Conservation (phyloP, 2,888 invertebrate genomes). For the Geophilus truncorum region DNA sequence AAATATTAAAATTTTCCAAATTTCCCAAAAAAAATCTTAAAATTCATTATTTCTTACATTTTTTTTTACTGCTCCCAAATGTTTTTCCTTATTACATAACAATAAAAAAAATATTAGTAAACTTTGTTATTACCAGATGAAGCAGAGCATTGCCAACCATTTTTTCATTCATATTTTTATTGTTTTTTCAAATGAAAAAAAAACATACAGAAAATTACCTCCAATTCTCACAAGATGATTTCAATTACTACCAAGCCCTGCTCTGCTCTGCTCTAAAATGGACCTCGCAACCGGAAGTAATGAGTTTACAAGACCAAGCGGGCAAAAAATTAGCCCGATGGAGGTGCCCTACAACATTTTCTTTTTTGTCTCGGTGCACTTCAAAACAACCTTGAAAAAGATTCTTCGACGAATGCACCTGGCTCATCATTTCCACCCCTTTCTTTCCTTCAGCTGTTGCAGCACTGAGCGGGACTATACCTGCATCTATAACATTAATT, state of each 20-base stretch:
- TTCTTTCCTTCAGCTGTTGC: constrained; percentile 19
- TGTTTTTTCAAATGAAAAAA: not conserved
- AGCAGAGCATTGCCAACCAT: constrained; percentile 2
- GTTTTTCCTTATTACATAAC: not conserved
- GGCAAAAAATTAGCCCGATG: constrained; percentile 8
- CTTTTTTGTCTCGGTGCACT: not conserved
- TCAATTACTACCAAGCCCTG: constrained; percentile 22
- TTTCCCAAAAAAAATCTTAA: not conserved
- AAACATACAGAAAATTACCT: not conserved
- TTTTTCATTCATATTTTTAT: not conserved
- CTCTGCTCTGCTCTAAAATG: not conserved
- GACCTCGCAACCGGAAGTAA: constrained; percentile 13
- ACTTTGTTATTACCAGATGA: not conserved
- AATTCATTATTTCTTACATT: not conserved
- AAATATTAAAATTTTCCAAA: not conserved
- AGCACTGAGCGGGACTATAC: not conserved
- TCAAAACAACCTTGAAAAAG: not conserved
- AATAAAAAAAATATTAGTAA: not conserved
- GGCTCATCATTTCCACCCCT: constrained; percentile 15
- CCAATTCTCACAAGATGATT: constrained; percentile 2
- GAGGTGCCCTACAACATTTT: constrained; percentile 4
- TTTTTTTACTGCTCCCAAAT: not conserved
- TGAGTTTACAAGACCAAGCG: not conserved
- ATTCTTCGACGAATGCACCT: constrained; percentile 19
- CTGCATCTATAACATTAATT: constrained; percentile 14